These are phyloP conservation scores for Nephrotoma appendiculata DNA, from an alignment of 2,888 invertebrate genomes.

Conservation along the genomic window DNA sequence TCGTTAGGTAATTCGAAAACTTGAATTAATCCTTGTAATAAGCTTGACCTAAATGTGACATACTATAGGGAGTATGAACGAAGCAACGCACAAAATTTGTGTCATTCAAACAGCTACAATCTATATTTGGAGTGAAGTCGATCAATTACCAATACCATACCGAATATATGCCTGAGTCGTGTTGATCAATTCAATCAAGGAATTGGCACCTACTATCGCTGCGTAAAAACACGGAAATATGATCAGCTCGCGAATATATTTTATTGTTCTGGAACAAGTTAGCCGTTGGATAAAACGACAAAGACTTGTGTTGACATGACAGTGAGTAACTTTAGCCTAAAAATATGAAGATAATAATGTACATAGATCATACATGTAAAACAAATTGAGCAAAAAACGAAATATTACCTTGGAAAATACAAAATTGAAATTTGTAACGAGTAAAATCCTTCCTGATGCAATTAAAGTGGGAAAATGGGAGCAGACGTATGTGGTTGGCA, in stretches of 20 bases:
- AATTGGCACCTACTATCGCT: conserved; percentile 61
- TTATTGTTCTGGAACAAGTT: conserved; percentile 86
- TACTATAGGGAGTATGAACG: conserved; percentile 50
- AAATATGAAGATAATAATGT: conserved; percentile 18
- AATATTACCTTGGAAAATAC: conserved; percentile 45
- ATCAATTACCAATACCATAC: conserved; percentile 90
- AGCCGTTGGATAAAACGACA: conserved; percentile 80
- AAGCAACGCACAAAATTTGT: conserved; percentile 67
- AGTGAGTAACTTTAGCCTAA: conserved; percentile 53
- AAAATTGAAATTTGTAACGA: conserved; percentile 75
- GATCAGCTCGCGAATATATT: conserved; percentile 80
- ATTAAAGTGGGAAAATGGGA: conserved; percentile 87
- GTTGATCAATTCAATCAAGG: conserved; percentile 65
- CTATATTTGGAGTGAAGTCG: conserved; percentile 72
- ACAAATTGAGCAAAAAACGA: background rate
- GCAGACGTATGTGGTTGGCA: no score
- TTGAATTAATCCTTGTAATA: conserved; percentile 60
- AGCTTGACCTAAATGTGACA: conserved; percentile 40
- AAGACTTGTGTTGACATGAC: conserved; percentile 83
- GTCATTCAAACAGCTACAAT: conserved; percentile 83
- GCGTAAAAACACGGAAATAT: conserved; percentile 83
- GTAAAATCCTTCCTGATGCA: conserved; percentile 92
- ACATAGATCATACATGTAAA: background rate
- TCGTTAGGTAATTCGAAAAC: conserved; percentile 84
- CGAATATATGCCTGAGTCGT: conserved; percentile 85